Evolutionary conservation across 2,113 vertebrate genomes (phyloP).

Genomic region (Eretmochelys imbricata): DNA sequence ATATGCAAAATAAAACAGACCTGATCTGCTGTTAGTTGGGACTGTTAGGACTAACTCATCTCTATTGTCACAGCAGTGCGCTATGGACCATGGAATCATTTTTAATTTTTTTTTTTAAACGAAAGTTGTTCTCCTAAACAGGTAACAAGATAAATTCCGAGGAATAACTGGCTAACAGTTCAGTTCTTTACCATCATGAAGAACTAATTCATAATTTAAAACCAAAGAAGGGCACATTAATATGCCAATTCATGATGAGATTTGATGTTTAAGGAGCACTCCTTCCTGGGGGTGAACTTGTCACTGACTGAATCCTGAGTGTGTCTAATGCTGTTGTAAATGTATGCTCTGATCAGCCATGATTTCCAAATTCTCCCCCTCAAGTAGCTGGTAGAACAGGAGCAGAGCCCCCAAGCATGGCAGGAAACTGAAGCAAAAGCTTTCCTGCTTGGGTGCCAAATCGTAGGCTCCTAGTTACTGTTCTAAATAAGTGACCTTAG

Average conservation of each 20-base stretch:
- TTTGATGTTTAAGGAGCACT: neutral
- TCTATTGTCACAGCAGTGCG: neutral
- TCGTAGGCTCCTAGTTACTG: accelerated
- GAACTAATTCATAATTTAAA: too few relatives aligned
- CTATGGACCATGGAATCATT: neutral
- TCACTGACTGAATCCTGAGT: neutral
- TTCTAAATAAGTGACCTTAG: neutral
- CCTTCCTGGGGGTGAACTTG: neutral
- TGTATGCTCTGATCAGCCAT: neutral
- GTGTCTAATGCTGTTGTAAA: neutral
- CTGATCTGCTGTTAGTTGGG: conserved; percentile 19
- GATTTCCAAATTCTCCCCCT: neutral
- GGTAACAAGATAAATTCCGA: neutral
- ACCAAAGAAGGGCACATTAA: neutral
- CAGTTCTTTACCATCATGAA: neutral
- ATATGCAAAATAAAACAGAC: neutral
- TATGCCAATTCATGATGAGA: neutral
- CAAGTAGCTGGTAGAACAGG: accelerated
- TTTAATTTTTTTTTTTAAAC: accelerated
- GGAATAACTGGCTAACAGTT: neutral
- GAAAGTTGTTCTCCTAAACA: neutral
- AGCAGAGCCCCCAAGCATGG: neutral
- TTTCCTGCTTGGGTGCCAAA: neutral
- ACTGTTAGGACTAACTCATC: neutral
- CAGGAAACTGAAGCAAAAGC: neutral